These are phyloP conservation scores for Tethya wilhelma DNA, from an alignment of 37 sponge, comb jelly and placozoan genomes.

Conservation along the genomic window DNA sequence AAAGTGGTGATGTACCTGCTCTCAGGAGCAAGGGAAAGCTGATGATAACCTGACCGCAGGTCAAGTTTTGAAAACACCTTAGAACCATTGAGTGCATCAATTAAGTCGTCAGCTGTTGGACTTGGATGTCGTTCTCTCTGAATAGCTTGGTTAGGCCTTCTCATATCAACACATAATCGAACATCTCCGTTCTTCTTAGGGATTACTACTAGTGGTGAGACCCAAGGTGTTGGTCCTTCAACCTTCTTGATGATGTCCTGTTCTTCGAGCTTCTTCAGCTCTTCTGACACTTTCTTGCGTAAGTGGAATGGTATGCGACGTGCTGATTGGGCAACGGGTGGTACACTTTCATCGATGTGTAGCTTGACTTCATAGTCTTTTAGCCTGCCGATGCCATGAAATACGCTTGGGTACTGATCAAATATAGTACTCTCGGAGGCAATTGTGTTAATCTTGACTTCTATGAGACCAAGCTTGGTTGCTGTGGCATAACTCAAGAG, in stretches of 20 bases:
- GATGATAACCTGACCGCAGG: slow-evolving; percentile 55
- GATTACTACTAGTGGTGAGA: slow-evolving; percentile 52
- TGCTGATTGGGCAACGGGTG: slow-evolving; percentile 43
- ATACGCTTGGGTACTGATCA: slow-evolving; percentile 28
- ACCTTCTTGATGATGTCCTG: slow-evolving; percentile 50
- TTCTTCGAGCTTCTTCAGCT: slow-evolving; percentile 30
- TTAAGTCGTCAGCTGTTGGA: slow-evolving; percentile 51
- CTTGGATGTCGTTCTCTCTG: slow-evolving; percentile 55
- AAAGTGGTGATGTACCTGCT: slow-evolving; percentile 59
- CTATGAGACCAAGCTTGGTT: no score
- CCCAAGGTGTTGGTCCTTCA: slow-evolving; percentile 32
- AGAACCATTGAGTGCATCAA: slow-evolving; percentile 31
- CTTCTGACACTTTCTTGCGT: slow-evolving; percentile 48
- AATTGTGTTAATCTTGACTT: neutral
- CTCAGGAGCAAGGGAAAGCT: slow-evolving; percentile 20
- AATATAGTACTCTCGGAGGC: neutral
- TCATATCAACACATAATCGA: slow-evolving; percentile 54
- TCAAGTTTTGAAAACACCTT: slow-evolving; percentile 49
- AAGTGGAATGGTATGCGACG: slow-evolving; percentile 54
- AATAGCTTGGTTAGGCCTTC: slow-evolving; percentile 62
- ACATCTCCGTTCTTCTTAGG: slow-evolving; percentile 57
- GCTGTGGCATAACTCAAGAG: no score
- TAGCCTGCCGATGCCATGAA: slow-evolving; percentile 48
- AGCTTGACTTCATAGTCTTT: slow-evolving; percentile 42
- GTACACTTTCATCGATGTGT: slow-evolving; percentile 40